Percentiles rank a stretch among this genome's conserved stretches.
Evolutionary conservation across 2,797 vertebrate genomes (phyloP).

Genomic region (Oophaga sylvatica): DNA sequence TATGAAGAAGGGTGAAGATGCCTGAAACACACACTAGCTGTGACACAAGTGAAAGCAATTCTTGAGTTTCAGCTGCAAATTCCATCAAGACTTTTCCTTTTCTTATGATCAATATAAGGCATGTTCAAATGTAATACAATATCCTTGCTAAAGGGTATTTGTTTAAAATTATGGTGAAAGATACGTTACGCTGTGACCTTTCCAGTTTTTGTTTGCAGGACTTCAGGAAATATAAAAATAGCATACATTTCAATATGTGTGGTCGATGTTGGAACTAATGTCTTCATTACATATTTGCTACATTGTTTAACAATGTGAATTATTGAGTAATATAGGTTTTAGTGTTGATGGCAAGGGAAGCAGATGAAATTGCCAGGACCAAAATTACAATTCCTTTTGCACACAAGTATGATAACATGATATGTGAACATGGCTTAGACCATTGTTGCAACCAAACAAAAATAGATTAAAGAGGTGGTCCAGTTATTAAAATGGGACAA

Average conservation of each 20-base stretch:
- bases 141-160: constrained; percentile 4
- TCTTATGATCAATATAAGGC: not conserved
- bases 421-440: not conserved
- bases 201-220: not conserved
- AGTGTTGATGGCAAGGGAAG: not conserved
- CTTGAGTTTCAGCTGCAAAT: constrained; percentile 13
- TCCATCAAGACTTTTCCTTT: not conserved
- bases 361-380: not conserved
- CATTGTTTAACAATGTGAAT: not conserved
- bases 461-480: not conserved
- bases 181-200: not conserved
- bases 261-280: not conserved
- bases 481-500: not conserved
- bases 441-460: not conserved
- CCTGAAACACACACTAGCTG: constrained; percentile 19
- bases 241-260: not conserved
- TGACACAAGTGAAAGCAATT: constrained; percentile 24
- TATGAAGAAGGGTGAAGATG: not conserved
- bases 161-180: constrained; percentile 6
- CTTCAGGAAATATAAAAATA: not conserved
- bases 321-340: not conserved
- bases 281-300: constrained; percentile 14
- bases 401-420: not conserved
- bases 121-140: constrained; percentile 28
- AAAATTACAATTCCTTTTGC: not conserved